Evolutionary conservation across 1,140 invertebrate genomes (phyloP).

Genomic region (Drosophila tani): DNA sequence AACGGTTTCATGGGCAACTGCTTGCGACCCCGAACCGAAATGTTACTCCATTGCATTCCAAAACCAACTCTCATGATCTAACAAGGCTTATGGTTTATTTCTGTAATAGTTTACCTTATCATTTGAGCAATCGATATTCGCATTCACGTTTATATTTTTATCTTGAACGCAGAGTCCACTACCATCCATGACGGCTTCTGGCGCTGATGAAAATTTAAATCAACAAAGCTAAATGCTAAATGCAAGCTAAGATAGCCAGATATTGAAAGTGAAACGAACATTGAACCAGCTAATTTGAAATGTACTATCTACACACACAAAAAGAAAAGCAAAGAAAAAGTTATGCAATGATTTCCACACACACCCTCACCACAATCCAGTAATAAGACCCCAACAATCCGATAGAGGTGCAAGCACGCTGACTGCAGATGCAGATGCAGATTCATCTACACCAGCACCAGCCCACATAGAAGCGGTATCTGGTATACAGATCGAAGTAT

Average conservation of each 20-base stretch:
- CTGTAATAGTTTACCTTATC: slow-evolving; percentile 43
- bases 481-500: slow-evolving; percentile 56
- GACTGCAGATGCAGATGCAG: slow-evolving; percentile 33
- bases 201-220: slow-evolving; percentile 85
- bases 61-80: slow-evolving; percentile 30
- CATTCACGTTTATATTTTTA: slow-evolving; percentile 73
- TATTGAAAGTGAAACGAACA: slow-evolving; percentile 47
- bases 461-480: slow-evolving; percentile 55
- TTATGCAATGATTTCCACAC: slow-evolving; percentile 73
- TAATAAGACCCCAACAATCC: slow-evolving; percentile 37
- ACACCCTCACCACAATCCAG: slow-evolving; percentile 48
- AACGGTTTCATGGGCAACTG: slow-evolving; percentile 43
- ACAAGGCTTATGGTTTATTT: slow-evolving; percentile 51
- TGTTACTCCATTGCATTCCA: slow-evolving; percentile 23
- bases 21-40: slow-evolving; percentile 30
- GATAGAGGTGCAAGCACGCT: slow-evolving; percentile 53
- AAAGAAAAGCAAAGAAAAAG: slow-evolving; percentile 36
- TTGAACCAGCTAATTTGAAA: slow-evolving; percentile 63
- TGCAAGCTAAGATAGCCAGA: slow-evolving; percentile 33
- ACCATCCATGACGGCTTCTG: slow-evolving; percentile 85
- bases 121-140: slow-evolving; percentile 64
- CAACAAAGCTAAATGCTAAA: slow-evolving; percentile 84
- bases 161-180: slow-evolving; percentile 84
- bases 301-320: slow-evolving; percentile 56
- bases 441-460: slow-evolving; percentile 47